These are phyloP conservation scores for Mylabris sibirica DNA, from an alignment of 2,888 invertebrate genomes.

Conservation along the genomic window DNA sequence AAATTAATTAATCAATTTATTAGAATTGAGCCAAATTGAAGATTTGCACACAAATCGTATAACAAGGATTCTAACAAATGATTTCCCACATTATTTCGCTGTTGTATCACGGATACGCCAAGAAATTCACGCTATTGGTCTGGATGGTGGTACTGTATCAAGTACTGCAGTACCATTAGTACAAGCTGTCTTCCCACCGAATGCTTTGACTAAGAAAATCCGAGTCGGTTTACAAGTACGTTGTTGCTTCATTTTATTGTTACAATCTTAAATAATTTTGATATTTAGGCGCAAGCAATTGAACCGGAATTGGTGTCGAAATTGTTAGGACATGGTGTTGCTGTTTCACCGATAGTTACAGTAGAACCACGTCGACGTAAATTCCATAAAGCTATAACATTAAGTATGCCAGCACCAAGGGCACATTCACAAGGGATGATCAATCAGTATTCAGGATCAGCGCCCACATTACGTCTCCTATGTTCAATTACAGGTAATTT, in stretches of 20 bases:
- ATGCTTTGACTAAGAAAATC: conserved; percentile 98
- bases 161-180: conserved; percentile 92
- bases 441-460: conserved; percentile 80
- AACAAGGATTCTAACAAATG: conserved; percentile 92
- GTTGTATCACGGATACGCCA: conserved; percentile 94
- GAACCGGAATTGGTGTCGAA: conserved; percentile 84
- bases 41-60: conserved; percentile 89
- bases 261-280: conserved; percentile 7
- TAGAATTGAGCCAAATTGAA: conserved; percentile 79
- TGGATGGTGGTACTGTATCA: conserved; percentile 96
- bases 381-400: conserved; percentile 98
- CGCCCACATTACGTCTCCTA: conserved; percentile 86
- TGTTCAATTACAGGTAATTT: conserved; percentile 90
- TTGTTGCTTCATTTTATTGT: conserved; percentile 19
- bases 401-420: conserved; percentile 90
- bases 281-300: conserved; percentile 86
- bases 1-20: conserved; percentile 14
- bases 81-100: conserved; percentile 98
- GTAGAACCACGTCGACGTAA: conserved; percentile 97
- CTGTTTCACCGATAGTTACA: conserved; percentile 97
- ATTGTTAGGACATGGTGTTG: conserved; percentile 92
- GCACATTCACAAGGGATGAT: conserved; percentile 74
- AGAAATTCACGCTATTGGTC: conserved; percentile 96
- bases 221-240: conserved; percentile 92
- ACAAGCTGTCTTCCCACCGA: conserved; percentile 87